phyloP scores from a whole-genome alignment of 2,888 invertebrate genomes.

The Brachyopa scutellaris region DNA sequence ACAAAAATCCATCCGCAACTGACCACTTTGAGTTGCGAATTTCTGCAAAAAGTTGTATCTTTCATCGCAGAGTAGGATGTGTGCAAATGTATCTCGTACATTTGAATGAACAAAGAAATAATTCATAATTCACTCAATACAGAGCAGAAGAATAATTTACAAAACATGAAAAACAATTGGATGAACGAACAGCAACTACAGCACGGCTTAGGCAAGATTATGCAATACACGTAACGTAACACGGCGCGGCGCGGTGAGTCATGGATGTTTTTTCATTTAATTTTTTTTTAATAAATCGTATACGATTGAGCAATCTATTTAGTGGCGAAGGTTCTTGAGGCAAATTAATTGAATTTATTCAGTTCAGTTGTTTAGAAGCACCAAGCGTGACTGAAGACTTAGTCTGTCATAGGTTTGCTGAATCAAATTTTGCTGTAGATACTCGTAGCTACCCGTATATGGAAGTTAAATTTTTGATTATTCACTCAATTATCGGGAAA shows the following conservation, averaged over 20 bases:
- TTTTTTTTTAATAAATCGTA: constrained; percentile 17
- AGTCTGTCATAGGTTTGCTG: constrained; percentile 18
- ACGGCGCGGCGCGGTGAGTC: constrained; percentile 44
- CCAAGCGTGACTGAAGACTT: constrained; percentile 46
- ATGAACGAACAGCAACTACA: constrained; percentile 51
- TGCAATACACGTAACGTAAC: constrained; percentile 49
- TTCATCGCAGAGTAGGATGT: constrained; percentile 6
- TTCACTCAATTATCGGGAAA: too few relatives aligned
- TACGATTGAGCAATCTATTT: constrained; percentile 35
- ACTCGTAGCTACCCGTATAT: background rate
- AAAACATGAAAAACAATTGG: constrained; percentile 51
- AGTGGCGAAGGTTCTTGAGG: constrained; percentile 41
- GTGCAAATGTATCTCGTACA: background rate
- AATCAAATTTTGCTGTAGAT: background rate
- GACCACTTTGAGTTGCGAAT: constrained; percentile 34
- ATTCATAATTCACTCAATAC: constrained; percentile 58
- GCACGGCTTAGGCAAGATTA: constrained; percentile 61
- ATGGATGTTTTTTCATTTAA: constrained; percentile 22
- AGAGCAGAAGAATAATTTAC: constrained; percentile 31
- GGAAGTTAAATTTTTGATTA: too few relatives aligned
- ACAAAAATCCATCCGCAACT: constrained; percentile 9
- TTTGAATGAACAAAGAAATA: constrained; percentile 52
- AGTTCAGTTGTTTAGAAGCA: constrained; percentile 12
- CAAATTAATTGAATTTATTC: constrained; percentile 37
- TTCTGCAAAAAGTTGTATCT: constrained; percentile 26